These are phyloP conservation scores for Globia sparganii DNA, from an alignment of 2,888 invertebrate species.

Conservation along the genomic window DNA sequence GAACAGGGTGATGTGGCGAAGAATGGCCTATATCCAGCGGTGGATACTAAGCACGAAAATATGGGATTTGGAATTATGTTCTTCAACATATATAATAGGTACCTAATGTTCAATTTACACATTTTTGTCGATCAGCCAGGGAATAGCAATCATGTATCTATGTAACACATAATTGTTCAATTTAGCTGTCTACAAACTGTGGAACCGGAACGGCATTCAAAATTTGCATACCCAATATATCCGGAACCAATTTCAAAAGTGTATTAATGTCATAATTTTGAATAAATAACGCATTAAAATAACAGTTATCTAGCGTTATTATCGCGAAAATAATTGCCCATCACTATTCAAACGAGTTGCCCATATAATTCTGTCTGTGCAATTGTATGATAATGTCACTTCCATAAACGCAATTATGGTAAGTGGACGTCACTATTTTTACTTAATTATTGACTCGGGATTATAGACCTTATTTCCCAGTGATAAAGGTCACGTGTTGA, in stretches of 20 bases:
- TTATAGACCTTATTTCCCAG: slow-evolving; percentile 56
- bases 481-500: slow-evolving; percentile 52
- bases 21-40: not conserved
- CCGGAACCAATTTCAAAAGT: slow-evolving; percentile 42
- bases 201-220: slow-evolving; percentile 18
- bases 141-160: not conserved
- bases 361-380: slow-evolving; percentile 71
- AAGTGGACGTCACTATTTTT: slow-evolving; percentile 78
- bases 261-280: slow-evolving; percentile 35
- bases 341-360: slow-evolving; percentile 65
- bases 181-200: slow-evolving; percentile 11
- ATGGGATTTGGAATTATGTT: not conserved
- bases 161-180: slow-evolving; percentile 1
- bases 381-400: slow-evolving; percentile 88
- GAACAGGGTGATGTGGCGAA: not conserved
- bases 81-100: too few species aligned
- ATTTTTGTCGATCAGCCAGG: not conserved
- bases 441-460: slow-evolving; percentile 47
- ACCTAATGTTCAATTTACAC: not conserved
- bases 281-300: slow-evolving; percentile 56
- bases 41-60: not conserved
- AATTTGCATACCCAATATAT: slow-evolving; percentile 47
- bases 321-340: slow-evolving; percentile 54
- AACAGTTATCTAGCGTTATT: slow-evolving; percentile 34
- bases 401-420: slow-evolving; percentile 86